Evolutionary conservation across 2,888 invertebrate species (phyloP), one percentile per base, ranked within the genome.

Genomic region (Pseudoips prasinana): DNA sequence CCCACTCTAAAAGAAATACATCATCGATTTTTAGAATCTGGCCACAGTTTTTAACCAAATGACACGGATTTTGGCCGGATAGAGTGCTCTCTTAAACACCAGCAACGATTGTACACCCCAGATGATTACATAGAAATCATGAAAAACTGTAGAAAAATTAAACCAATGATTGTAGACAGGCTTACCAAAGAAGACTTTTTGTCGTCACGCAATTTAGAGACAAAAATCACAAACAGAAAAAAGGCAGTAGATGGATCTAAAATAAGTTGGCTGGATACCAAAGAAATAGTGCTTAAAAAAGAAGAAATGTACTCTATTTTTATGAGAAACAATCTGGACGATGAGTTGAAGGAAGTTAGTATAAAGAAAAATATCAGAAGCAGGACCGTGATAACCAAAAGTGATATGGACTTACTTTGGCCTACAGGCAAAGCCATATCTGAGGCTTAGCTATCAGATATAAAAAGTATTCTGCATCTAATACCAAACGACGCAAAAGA

Each of bases 1-100:
- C 40, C 34, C 29, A 48, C 40, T 14, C 22, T 52, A 10, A 10
- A 46, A 30, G 18, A 30, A 33, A 55, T 49, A 8, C 29, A 24
- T 29, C 25, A 29, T 17, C 35, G 36, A 25, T 42, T 48, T 39
- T 38, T 43, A 30, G 45, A 50, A 40, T 41, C 44, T 33, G 44
- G 41, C 11, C 50, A 50, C 22, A 50, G 36, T 2, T 47, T 46
- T 28, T 29, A 44, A 8, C 46, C 43, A 2, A 44, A 46, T 20
- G 42, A 46, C 5, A 40, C 40, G 10, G 46, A 49, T 36, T 49
- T 46, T 33, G 33, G 46, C 22, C 26, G 38, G 18, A 40, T 49
- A 29, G 43, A 49, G 24, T 33, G 35, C 25, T 18, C 31, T 31
- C 22, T 46, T 30, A 46, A 43, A 9, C 29, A 24, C 8, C 34